These are phyloP conservation scores for Hirtodrosophila alboralis DNA, from an alignment of 2,888 invertebrate species.

Conservation along the genomic window DNA sequence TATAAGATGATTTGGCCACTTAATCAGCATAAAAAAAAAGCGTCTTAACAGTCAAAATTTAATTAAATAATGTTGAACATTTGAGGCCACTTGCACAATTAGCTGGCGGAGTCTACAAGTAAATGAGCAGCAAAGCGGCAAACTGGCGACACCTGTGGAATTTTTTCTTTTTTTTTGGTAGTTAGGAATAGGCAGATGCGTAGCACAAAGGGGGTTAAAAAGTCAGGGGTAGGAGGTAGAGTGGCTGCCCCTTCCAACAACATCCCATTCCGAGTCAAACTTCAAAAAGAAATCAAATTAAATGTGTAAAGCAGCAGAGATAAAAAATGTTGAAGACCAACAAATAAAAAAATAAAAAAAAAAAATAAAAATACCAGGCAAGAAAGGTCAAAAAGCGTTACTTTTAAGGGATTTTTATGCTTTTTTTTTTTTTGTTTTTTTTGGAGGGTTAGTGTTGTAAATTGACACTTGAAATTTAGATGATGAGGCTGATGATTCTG, in stretches of 20 bases:
- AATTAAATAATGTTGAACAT: constrained; percentile 68
- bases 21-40: constrained; percentile 74
- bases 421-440: constrained; percentile 34
- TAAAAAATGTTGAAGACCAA: constrained; percentile 49
- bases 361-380: constrained; percentile 42
- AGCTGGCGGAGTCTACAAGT: constrained; percentile 50
- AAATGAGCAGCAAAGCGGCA: constrained; percentile 70
- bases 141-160: constrained; percentile 76
- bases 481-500: constrained; percentile 18
- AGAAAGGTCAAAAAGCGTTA: constrained; percentile 73
- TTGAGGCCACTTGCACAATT: constrained; percentile 71
- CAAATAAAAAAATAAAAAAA: constrained; percentile 29
- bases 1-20: constrained; percentile 55
- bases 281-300: constrained; percentile 78
- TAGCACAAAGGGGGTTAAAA: background rate
- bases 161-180: constrained; percentile 21
- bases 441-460: constrained; percentile 70
- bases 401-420: constrained; percentile 65
- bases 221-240: too few species aligned
- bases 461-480: constrained; percentile 71
- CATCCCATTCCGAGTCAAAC: constrained; percentile 51
- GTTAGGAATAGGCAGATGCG: constrained; percentile 26
- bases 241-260: constrained; percentile 18
- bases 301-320: constrained; percentile 70
- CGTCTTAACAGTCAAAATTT: constrained; percentile 62